Evolutionary conservation across 2,113 vertebrate genomes (phyloP), one percentile per base, ranked within the genome.

Genomic region (Percina caprodes): DNA sequence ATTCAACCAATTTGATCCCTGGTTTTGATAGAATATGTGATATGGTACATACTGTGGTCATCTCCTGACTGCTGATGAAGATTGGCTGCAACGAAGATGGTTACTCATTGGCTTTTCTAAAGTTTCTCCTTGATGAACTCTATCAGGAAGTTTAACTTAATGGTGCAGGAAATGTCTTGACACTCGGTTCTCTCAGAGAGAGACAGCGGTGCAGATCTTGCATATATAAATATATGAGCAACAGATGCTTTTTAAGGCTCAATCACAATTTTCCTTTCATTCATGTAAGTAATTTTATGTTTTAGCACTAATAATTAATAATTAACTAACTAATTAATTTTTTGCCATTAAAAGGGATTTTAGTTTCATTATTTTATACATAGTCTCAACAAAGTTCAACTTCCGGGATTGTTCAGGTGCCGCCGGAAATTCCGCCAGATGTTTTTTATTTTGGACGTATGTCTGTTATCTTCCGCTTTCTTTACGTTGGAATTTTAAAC

Each of bases 131-230:
- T 45, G 33, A 75, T 30, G n/a, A 4, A 9, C 49, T 75, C 49
- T 12, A 63, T 9, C 56, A 78, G 7, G 21, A 78, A 78, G 66
- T 48, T 69, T 5, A 60, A 61, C 2, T 69, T 54, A 45, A 78
- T 54, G 56, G 35, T 19, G 51, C 60, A 30, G 69, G 69, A 72
- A 66, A 56, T 26, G 19, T 65, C 39, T 39, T 33, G 24, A 21
- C 59, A 4, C 26, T 60, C 2, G 19, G 4, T 33, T 33, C 63
- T 67, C 63, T 56, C 35, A 48, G 39, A 58, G 39, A 23, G 39
- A 77, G 24, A 58, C 56, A 30, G 45, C 65, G 52, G 42, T 12
- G 42, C 66, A 26, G 12, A 60, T 51, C 12, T 68, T 49, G 35
- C 42, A 39, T n/a, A 51, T 23, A 48, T 21, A 54, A 48, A 24